These are phyloP conservation scores for Napeogenes inachia DNA, from an alignment of 2,888 invertebrate species.

Conservation along the genomic window DNA sequence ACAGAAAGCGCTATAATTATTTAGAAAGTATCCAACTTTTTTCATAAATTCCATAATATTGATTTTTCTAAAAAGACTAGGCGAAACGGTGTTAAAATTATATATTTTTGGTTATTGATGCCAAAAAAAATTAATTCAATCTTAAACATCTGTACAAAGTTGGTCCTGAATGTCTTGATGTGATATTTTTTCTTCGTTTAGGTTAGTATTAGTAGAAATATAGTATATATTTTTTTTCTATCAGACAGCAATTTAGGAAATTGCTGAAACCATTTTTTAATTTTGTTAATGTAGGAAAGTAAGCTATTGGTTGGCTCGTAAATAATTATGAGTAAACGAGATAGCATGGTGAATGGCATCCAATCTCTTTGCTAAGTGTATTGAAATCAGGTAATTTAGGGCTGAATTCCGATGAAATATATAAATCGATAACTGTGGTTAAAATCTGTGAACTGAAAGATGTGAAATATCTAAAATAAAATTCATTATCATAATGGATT, in stretches of 20 bases:
- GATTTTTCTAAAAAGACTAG: too few species aligned
- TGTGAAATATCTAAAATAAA: background rate
- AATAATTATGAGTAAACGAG: constrained; percentile 2
- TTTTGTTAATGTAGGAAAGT: constrained; percentile 4
- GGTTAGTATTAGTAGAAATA: background rate
- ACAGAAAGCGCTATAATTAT: too few species aligned
- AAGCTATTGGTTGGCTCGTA: constrained; percentile 2
- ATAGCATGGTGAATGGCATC: constrained; percentile 4
- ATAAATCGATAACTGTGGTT: constrained; percentile 3
- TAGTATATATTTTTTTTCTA: background rate
- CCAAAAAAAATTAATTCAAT: too few species aligned
- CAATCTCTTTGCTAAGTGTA: constrained; percentile 6
- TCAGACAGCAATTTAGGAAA: background rate
- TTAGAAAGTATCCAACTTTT: too few species aligned
- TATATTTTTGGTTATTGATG: too few species aligned
- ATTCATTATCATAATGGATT: background rate
- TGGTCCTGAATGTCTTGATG: too few species aligned
- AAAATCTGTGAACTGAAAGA: background rate
- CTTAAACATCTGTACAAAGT: too few species aligned
- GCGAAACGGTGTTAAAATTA: too few species aligned
- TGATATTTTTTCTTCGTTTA: too few species aligned
- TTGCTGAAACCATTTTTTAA: background rate
- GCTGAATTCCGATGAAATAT: background rate
- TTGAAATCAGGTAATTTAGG: constrained; percentile 5
- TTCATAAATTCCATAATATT: too few species aligned